Percentiles rank a stretch among this genome's conserved stretches.
phyloP scores from a whole-genome alignment of 2,797 vertebrate genomes.

The Ptychobarbus kaznakovi region DNA sequence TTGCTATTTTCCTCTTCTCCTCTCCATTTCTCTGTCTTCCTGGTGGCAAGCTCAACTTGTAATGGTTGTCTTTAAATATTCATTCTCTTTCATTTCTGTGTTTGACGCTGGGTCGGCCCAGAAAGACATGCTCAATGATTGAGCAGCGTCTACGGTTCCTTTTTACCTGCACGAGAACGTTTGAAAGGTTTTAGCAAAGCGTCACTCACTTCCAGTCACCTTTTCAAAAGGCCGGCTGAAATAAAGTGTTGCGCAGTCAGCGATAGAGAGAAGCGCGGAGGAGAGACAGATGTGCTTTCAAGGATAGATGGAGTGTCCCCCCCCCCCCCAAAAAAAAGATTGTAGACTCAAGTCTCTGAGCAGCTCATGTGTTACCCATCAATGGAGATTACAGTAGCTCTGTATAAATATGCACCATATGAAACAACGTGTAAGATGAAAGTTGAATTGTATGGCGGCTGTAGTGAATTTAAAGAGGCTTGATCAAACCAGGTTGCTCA shows the following conservation, averaged over 20 bases:
- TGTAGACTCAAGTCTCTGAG: slow-evolving; percentile 29
- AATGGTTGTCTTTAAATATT: slow-evolving; percentile 68
- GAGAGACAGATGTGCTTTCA: slow-evolving; percentile 45
- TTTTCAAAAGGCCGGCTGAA: slow-evolving; percentile 56
- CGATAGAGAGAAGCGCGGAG: slow-evolving; percentile 48
- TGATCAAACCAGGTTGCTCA: background rate
- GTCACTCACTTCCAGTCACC: slow-evolving; percentile 65
- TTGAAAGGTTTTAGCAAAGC: slow-evolving; percentile 65
- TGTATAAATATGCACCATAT: slow-evolving; percentile 16
- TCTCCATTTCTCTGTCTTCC: slow-evolving; percentile 59
- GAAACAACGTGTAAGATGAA: slow-evolving; percentile 11
- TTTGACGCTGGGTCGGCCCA: slow-evolving; percentile 52
- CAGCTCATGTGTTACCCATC: slow-evolving; percentile 19
- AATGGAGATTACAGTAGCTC: slow-evolving; percentile 26
- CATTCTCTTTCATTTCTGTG: slow-evolving; percentile 61
- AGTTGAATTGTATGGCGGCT: slow-evolving; percentile 8
- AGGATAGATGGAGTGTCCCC: slow-evolving; percentile 29
- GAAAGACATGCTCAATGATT: slow-evolving; percentile 62
- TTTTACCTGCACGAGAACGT: slow-evolving; percentile 57
- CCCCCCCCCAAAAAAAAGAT: slow-evolving; percentile 13
- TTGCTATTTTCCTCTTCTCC: slow-evolving; percentile 49
- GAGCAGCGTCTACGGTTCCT: slow-evolving; percentile 54
- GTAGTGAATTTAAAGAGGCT: background rate
- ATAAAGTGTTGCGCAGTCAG: slow-evolving; percentile 58
- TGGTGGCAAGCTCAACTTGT: slow-evolving; percentile 59